Base-by-base conservation (phyloP, 2,113 vertebrate genomes). In the Cynoglossus semilaevis region DNA sequence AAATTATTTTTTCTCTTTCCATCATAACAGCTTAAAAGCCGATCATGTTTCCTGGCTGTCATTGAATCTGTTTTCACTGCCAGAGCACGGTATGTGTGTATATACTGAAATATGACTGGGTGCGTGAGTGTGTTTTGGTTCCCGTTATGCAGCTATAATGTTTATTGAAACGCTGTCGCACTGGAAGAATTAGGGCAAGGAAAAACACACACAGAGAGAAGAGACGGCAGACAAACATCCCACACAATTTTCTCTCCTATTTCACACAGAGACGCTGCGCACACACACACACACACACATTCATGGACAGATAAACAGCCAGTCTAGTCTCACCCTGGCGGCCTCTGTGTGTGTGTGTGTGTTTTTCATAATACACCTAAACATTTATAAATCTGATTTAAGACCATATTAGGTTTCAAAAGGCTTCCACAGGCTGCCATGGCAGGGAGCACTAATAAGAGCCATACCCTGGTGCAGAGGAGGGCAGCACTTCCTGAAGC, bases 331-430 rank as follows among this genome's bases (percentile, higher is more conserved):
- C 62, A 63, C 72, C 58, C 29, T 51, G 55, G 34, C 43, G 18
- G 75, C 18, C 69, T 55, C 3, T 29, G 22, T 29, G 22, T 29
- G 22, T 29, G 22, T 16, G 1, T 82, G 85, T 87, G 87, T 91
- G 88, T 87, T 90, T 91, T 88, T 91, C 81, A 88, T 91, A 91
- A 91, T 80, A 77, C 85, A 88, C 86, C 87, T 89, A 91, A 92
- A 92, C 90, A 92, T 92, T 91, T 91, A 89, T 88, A 91, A 92
- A 91, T 92, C 88, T 87, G 85, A 91, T 91, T 92, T 91, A 89
- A 90, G 85, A 83, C 72, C 76, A 79, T 92, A 90, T 91, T 88
- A 87, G 74, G 86, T 92, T 91, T 91, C 90, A 92, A 91, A 91
- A 83, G 84, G 69, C 70, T 85, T 87, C 85, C 79, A 60, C 69